A percentile compares a stretch with the other conserved stretches of the same genome.
Evolutionary conservation across 2,888 invertebrate genomes (phyloP).

Genomic region (Brachyptera putata): DNA sequence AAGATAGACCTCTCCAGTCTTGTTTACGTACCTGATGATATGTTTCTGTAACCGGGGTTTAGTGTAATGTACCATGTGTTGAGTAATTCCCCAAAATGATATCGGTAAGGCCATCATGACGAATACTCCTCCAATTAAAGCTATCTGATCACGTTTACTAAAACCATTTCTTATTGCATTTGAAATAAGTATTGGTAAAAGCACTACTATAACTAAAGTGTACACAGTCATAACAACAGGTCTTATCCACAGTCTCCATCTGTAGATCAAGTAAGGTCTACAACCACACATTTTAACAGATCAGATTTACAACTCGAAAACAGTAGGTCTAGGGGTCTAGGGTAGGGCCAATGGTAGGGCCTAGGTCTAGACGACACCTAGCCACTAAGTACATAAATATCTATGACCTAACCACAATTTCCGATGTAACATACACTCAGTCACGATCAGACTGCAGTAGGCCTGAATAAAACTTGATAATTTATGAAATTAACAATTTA

Average conservation of each 20-base stretch:
- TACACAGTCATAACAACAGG: constrained; percentile 78
- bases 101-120: constrained; percentile 86
- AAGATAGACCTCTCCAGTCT: too few relatives aligned
- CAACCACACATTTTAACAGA: background rate
- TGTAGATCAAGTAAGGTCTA: constrained; percentile 31
- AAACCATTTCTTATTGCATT: constrained; percentile 78
- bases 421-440: too few relatives aligned
- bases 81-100: constrained; percentile 91
- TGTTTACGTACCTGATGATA: constrained; percentile 80
- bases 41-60: constrained; percentile 89
- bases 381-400: too few relatives aligned
- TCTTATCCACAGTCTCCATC: constrained; percentile 87
- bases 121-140: constrained; percentile 85
- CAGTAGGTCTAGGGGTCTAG: too few relatives aligned
- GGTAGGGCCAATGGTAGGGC: too few relatives aligned
- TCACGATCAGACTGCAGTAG: too few relatives aligned
- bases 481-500: too few relatives aligned
- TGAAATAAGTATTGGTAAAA: constrained; percentile 77
- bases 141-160: constrained; percentile 71
- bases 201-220: constrained; percentile 72
- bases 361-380: too few relatives aligned
- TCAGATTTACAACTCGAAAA: background rate
- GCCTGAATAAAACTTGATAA: too few relatives aligned
- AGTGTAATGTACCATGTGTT: constrained; percentile 90
- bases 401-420: too few relatives aligned